These are phyloP conservation scores for Echinops telfairi DNA, from an alignment of 2,113 vertebrate species.

Conservation along the genomic window DNA sequence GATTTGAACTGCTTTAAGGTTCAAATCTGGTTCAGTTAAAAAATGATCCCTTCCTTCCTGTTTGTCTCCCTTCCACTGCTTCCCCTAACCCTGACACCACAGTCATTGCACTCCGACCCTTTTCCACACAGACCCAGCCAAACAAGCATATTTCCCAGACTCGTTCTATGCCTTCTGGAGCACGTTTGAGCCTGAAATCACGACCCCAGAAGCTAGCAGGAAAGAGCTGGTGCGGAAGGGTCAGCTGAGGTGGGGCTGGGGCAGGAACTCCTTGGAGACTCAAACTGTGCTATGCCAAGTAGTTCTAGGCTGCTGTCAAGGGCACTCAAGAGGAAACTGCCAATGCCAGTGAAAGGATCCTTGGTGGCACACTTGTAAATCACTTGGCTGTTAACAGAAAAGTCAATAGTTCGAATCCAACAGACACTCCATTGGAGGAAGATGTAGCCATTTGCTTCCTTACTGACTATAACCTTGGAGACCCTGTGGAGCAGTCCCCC, in stretches of 20 bases:
- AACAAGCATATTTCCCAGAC: neutral
- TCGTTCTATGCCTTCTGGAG: conserved; percentile 34
- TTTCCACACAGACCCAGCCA: conserved; percentile 43
- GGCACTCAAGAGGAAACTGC: neutral
- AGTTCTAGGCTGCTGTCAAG: neutral
- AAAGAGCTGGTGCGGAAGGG: neutral
- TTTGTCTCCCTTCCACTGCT: conserved; percentile 51
- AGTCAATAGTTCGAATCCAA: neutral
- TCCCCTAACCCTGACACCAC: conserved; percentile 73
- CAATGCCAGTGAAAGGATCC: neutral
- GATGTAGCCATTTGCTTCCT: neutral
- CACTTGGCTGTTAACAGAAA: neutral
- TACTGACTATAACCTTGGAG: neutral
- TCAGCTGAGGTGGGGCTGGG: neutral
- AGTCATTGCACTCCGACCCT: conserved; percentile 55
- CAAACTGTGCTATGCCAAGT: neutral
- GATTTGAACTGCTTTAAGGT: conserved; percentile 78
- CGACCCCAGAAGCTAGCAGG: neutral
- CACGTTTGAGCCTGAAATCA: neutral
- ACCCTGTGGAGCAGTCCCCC: neutral
- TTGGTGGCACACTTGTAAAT: neutral
- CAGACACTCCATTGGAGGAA: neutral
- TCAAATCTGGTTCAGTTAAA: conserved; percentile 70
- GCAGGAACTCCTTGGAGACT: neutral
- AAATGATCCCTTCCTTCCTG: conserved; percentile 80